Conservation (phyloP, 2,113 vertebrate species). For the Chrysochloris asiatica region DNA sequence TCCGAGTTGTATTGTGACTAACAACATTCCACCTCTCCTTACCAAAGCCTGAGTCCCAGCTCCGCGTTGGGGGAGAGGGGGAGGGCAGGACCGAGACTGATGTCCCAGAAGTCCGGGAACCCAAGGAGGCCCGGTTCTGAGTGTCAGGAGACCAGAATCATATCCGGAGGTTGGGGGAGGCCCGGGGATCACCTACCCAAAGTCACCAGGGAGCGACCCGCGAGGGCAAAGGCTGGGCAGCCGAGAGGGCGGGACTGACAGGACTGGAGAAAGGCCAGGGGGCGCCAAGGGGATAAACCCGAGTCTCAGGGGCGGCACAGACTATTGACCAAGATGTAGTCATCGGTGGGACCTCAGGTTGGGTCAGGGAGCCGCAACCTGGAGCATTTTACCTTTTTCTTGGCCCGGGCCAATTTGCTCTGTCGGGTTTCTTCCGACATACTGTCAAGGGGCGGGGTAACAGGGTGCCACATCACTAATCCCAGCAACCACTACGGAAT, state of each 20-base stretch:
- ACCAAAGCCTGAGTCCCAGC: neutral
- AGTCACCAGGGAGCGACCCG: conserved; percentile 58
- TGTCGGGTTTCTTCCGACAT: conserved; percentile 97
- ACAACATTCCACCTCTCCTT: conserved; percentile 49
- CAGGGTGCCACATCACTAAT: conserved; percentile 82
- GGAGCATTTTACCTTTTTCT: conserved; percentile 92
- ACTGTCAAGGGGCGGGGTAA: conserved; percentile 80
- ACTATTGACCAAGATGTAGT: neutral
- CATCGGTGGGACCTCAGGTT: neutral
- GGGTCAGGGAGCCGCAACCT: conserved; percentile 24
- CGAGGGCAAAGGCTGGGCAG: conserved; percentile 45
- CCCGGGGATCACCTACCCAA: conserved; percentile 47
- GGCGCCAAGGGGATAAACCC: neutral
- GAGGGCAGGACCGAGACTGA: too few relatives aligned
- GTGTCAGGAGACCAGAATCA: neutral
- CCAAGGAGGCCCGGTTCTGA: neutral
- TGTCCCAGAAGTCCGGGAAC: neutral
- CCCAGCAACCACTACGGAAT: conserved; percentile 71
- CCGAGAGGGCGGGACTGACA: conserved; percentile 61
- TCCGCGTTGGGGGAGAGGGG: neutral
- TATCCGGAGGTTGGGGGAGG: too few relatives aligned
- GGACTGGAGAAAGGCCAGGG: conserved; percentile 13
- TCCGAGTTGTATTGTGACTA: conserved; percentile 34
- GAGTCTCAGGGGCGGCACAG: conserved; percentile 3
- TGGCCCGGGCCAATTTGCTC: conserved; percentile 95